Evolutionary conservation across 2,797 vertebrate species (phyloP), one percentile per base, ranked within the genome.

Genomic region (Limnodromus scolopaceus): DNA sequence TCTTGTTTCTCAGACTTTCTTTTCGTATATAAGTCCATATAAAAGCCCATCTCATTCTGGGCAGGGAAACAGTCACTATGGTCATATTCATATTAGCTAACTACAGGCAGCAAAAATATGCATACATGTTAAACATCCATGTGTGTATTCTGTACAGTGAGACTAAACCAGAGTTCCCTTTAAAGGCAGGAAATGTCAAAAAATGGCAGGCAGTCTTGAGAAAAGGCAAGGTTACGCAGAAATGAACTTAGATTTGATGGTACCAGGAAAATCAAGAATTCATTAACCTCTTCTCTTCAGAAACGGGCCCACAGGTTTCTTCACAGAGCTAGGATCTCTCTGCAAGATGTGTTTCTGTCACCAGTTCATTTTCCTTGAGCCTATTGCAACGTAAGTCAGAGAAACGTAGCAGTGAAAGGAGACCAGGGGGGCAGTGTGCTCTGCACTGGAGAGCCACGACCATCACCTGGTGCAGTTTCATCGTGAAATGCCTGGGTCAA

Each of bases 381-480:
- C 87, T 55, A 20, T 22, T 54, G 36, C 0, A 0, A 54, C 38
- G 11, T 11, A 66, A 55, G 25, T 36, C 2, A 1, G 19, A 83
- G 36, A 2, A 6, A 45, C 5, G 45, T 0, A 63, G 39, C 55
- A 51, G 38, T 22, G 39, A 80, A 88, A 79, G 38, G 24, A 84
- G 0, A 57, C 18, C 9, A 6, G 32, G 8, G 32, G 8, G 24
- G 8, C 11, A 61, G 13, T 1, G 13, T 0, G 0, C 25, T 75
- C 38, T 46, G 15, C 39, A 5, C 41, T 5, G 4, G 12, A 30
- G 61, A 41, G 16, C 23, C 53, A 32, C 45, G 53, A 46, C 34
- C 45, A 71, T 28, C 53, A 22, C 15, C 16, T 43, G 41, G 25
- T 3, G 1, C 30, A 36, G 38, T 54, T 53, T 54, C 63, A 76